Evolutionary conservation across 2,113 vertebrate species (phyloP), one percentile per base, ranked within the genome.

Genomic region (Cricetomys ansorgei): DNA sequence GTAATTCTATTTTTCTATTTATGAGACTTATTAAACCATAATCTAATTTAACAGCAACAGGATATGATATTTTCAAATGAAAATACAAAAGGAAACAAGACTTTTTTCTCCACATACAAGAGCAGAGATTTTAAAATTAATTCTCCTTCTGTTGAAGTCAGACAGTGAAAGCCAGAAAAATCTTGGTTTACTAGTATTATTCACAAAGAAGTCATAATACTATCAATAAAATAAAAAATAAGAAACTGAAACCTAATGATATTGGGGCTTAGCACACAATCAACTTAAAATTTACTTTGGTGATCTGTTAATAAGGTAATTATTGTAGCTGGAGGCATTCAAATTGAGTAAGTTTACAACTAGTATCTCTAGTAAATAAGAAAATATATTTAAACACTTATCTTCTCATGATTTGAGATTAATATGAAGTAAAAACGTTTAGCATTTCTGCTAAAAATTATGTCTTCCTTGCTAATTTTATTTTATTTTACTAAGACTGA

Each of bases 261-360:
- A 25, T 91, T 45, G 89, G 50, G 1, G 21, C 21, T 91, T 93
- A 92, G 77, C 48, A 94, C 64, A 77, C 0, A 95, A 70, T 88
- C 50, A 95, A 89, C 65, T 92, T 88, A 95, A 95, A 94, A 92
- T 76, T 84, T 48, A 93, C 70, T 93, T 77, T 93, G 87, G 27
- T 94, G 91, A 86, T 59, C 83, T 45, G 7, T 85, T 77, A 76
- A 87, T 87, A 96, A 93, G 11, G 25, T 90, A 94, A 95, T 84
- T 81, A 73, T 34, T 95, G 27, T 7, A 94, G 45, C 55, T 75
- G 5, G 53, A 92, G 21, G 45, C 17, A 95, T 93, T 95, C 91
- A 87, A 94, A 96, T 10, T 89, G 3, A 7, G 11, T 89, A 96
- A 31, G 19, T 93, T 94, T 90, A 96, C 15, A 69, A 84, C 19